phyloP scores from a whole-genome alignment of 2,888 invertebrate species.

The Coenonympha glycerion region DNA sequence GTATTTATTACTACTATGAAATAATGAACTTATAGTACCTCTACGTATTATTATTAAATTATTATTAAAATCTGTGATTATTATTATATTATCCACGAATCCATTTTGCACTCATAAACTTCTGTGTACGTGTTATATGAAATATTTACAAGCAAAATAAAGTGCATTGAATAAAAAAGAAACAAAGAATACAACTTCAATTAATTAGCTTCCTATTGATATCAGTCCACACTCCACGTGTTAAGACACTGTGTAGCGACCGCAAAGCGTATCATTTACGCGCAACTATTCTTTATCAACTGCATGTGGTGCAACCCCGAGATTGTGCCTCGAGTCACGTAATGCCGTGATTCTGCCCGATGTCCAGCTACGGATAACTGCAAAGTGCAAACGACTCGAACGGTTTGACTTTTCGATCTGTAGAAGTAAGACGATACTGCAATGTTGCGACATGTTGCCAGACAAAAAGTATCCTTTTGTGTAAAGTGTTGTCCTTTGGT shows the following conservation, averaged over 20 bases:
- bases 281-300: not conserved
- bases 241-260: slow-evolving; percentile 1
- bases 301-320: slow-evolving; percentile 2
- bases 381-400: slow-evolving; percentile 17
- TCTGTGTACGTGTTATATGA: too few relatives aligned
- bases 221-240: slow-evolving; percentile 1
- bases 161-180: not conserved
- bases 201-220: not conserved
- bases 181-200: too few relatives aligned
- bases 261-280: slow-evolving; percentile 10
- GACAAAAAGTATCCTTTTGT: not conserved
- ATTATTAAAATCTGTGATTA: too few relatives aligned
- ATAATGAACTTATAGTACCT: too few relatives aligned
- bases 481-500: too few relatives aligned
- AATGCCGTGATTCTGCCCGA: slow-evolving; percentile 16
- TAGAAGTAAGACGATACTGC: not conserved
- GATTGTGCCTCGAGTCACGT: slow-evolving; percentile 20
- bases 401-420: slow-evolving; percentile 10
- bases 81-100: too few relatives aligned
- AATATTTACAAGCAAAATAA: not conserved
- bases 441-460: not conserved
- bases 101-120: too few relatives aligned
- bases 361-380: slow-evolving; percentile 10
- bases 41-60: too few relatives aligned
- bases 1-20: too few relatives aligned